These are phyloP conservation scores for Grapholita molesta DNA, from an alignment of 1,140 invertebrate species.

Conservation along the genomic window DNA sequence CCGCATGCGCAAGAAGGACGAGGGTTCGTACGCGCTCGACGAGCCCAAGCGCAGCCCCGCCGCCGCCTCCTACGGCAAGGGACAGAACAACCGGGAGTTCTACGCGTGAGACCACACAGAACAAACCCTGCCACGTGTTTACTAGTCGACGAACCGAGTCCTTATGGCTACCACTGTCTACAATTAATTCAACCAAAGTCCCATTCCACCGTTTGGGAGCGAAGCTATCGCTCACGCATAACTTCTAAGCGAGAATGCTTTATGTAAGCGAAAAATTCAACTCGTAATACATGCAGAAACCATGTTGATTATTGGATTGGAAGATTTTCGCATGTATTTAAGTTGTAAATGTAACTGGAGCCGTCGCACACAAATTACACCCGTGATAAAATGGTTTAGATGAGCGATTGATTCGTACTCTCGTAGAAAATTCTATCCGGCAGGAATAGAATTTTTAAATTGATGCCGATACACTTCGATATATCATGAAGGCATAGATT, in stretches of 20 bases:
- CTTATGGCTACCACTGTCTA: slow-evolving; percentile 18
- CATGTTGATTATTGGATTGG: neutral
- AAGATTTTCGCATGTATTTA: neutral
- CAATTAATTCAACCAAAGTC: neutral
- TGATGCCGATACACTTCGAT: no score
- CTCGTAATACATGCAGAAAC: neutral
- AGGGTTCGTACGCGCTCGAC: slow-evolving; percentile 98
- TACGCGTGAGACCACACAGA: slow-evolving; percentile 90
- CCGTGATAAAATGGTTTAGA: neutral
- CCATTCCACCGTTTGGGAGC: neutral
- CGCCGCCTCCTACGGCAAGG: slow-evolving; percentile 93
- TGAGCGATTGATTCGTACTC: neutral
- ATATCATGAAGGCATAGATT: neutral
- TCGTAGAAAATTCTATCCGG: neutral
- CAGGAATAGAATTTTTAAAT: neutral
- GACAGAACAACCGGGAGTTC: slow-evolving; percentile 94
- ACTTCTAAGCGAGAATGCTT: neutral
- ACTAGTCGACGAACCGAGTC: slow-evolving; percentile 38
- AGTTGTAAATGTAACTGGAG: neutral
- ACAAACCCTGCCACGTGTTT: slow-evolving; percentile 69
- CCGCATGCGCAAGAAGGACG: slow-evolving; percentile 99
- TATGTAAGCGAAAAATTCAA: neutral
- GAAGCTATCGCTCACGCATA: neutral
- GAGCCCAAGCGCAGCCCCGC: slow-evolving; percentile 96
- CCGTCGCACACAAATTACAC: neutral